Base-by-base conservation (phyloP, 2,888 invertebrate species). In the Hipparchia semele region DNA sequence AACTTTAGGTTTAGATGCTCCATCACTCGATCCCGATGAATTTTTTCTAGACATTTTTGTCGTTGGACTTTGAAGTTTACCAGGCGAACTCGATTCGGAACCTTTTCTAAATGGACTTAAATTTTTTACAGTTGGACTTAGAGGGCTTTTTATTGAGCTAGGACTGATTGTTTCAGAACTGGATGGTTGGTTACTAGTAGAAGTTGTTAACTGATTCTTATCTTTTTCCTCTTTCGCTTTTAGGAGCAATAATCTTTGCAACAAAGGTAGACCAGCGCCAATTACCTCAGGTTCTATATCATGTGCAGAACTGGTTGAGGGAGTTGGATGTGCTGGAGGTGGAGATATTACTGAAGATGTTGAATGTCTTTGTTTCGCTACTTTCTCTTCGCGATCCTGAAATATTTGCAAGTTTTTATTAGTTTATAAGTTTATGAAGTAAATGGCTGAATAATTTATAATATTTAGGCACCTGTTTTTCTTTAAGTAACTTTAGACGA, bases 401-500 rank as follows among this genome's bases (percentile, higher is more conserved):
- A 80, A 83, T 75, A 73, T 64, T 70, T 46, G 5, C 8, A 54
- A 39, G 10, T 67, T 9, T 10, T n/a, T 9, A 3, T 56, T 56
- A 67, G 3, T 45, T 53, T 7, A 65, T 9, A 53, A 2, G 53
- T 65, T 23, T 6, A 23, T 23, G 23, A 23, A 23, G 10, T 64
- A 23, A 64, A 10, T 5, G 1, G 6, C 23, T 59, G 13, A 10
- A 13, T 64, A 6, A 62, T 49, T 33, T 51, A 51, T 6, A 10
- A 46, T 58, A 45, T 13, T 4, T 70, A 54, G 10, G 33, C 49
- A 96, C 96, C 90, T 98, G 97, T 87, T 97, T 98, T 86, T 98
- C 98, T 87, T 97, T 98, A 0, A 98, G 94, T 61, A 98, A 90
- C 82, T 97, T 96, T 68, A 98, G 90, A 73, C 98, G 94, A 60